Conservation (phyloP, 2,113 vertebrate genomes). For the Suricata suricatta region DNA sequence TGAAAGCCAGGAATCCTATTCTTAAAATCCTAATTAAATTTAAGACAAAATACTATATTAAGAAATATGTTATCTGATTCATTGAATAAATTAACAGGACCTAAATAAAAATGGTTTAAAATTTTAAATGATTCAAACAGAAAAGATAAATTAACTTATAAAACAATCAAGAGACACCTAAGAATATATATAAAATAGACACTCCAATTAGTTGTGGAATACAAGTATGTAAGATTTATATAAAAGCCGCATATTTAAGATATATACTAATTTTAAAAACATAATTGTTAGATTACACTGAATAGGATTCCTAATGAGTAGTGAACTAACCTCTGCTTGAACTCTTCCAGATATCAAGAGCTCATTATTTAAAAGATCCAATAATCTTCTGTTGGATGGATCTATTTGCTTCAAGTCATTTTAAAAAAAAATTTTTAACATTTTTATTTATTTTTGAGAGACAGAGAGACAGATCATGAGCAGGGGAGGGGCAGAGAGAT, state of each 20-base stretch:
- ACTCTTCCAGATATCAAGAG: not conserved
- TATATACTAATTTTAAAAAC: not conserved
- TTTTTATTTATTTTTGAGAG: too few relatives aligned
- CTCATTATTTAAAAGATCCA: not conserved
- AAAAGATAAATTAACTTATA: conserved; percentile 23
- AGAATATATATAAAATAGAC: not conserved
- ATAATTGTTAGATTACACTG: not conserved
- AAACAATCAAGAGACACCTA: not conserved
- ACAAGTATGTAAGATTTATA: not conserved
- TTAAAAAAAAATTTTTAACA: too few relatives aligned
- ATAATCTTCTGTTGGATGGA: not conserved
- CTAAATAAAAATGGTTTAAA: conserved; percentile 31
- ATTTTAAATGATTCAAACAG: not conserved
- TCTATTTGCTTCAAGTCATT: not conserved
- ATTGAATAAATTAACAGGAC: conserved; percentile 1
- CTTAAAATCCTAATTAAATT: not conserved
- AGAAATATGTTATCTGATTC: not conserved
- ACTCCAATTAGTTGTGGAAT: not conserved
- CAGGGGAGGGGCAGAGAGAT: too few relatives aligned
- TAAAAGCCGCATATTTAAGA: not conserved
- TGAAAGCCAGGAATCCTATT: conserved; percentile 3
- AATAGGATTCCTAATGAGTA: not conserved
- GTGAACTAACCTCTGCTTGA: not conserved
- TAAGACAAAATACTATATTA: conserved; percentile 1
- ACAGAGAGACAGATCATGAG: too few relatives aligned